Percentiles rank a stretch among this genome's conserved stretches.
Evolutionary conservation across 2,113 vertebrate species (phyloP).

Genomic region (Myrmecophaga tridactyla): DNA sequence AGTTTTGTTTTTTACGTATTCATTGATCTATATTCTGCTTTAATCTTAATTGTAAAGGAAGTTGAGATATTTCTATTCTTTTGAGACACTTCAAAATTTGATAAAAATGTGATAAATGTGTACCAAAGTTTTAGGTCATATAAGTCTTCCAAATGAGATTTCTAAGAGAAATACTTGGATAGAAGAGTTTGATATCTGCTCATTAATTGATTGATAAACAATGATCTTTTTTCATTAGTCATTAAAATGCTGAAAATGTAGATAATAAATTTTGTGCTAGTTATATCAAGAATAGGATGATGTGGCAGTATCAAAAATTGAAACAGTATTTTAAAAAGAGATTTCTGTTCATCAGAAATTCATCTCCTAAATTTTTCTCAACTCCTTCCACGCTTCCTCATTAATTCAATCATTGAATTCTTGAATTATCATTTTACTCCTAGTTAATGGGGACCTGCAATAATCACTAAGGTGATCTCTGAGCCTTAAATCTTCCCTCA

Average conservation of each 20-base stretch:
- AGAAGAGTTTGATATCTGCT: background rate
- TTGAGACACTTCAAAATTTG: background rate
- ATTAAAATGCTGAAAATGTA: background rate
- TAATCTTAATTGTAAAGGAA: background rate
- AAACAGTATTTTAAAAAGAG: background rate
- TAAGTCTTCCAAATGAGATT: background rate
- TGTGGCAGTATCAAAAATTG: background rate
- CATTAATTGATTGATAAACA: background rate
- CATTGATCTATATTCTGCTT: background rate
- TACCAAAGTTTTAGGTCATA: background rate
- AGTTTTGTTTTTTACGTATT: background rate
- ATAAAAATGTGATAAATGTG: background rate
- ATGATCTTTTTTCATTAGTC: background rate
- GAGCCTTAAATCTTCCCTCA: background rate
- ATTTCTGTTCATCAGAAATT: background rate
- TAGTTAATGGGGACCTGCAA: background rate
- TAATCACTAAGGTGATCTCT: background rate
- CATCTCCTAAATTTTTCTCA: background rate
- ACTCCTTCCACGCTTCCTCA: background rate
- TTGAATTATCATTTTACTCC: background rate
- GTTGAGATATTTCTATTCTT: background rate
- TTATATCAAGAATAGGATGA: background rate
- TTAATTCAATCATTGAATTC: too few species aligned
- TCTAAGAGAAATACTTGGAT: background rate
- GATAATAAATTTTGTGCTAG: background rate